phyloP scores from a whole-genome alignment of 1,140 invertebrate genomes.

The Drosophila bifasciata region DNA sequence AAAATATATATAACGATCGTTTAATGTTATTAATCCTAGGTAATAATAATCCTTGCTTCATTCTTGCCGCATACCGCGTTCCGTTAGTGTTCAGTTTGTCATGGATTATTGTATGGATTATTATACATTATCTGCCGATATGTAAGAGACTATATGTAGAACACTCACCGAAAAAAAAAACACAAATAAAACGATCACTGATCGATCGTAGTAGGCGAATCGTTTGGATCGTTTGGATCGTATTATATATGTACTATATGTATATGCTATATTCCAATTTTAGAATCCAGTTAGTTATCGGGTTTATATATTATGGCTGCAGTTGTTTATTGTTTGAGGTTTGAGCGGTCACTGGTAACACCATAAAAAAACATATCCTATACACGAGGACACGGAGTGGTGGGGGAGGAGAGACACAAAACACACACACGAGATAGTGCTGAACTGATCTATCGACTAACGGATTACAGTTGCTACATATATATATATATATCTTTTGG shows the following conservation, averaged over 20 bases:
- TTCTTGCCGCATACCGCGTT: conserved; percentile 2
- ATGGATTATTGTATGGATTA: conserved; percentile 6
- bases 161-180: conserved; percentile 74
- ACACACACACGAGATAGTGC: conserved; percentile 4
- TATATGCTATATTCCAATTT: conserved; percentile 27
- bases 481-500: conserved; percentile 7
- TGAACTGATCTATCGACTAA: too few species aligned
- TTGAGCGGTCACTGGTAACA: conserved; percentile 41
- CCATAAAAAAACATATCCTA: conserved; percentile 51
- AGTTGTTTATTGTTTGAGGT: conserved; percentile 35
- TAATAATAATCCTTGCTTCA: conserved; percentile 47
- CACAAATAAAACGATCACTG: conserved; percentile 44
- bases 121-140: conserved; percentile 6
- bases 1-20: neutral
- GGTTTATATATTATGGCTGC: conserved; percentile 1
- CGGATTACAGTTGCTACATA: conserved; percentile 10
- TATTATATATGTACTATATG: conserved; percentile 2
- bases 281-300: conserved; percentile 15
- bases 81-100: neutral
- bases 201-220: conserved; percentile 7
- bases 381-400: conserved; percentile 30
- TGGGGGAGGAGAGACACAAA: too few species aligned
- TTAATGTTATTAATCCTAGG: neutral
- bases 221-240: conserved; percentile 13
- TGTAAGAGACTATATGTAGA: neutral